Evolutionary conservation across 92 coral and sea anemone genomes (phyloP), one percentile per base, ranked within the genome.

Genomic region (Epizoanthus illoricatus): DNA sequence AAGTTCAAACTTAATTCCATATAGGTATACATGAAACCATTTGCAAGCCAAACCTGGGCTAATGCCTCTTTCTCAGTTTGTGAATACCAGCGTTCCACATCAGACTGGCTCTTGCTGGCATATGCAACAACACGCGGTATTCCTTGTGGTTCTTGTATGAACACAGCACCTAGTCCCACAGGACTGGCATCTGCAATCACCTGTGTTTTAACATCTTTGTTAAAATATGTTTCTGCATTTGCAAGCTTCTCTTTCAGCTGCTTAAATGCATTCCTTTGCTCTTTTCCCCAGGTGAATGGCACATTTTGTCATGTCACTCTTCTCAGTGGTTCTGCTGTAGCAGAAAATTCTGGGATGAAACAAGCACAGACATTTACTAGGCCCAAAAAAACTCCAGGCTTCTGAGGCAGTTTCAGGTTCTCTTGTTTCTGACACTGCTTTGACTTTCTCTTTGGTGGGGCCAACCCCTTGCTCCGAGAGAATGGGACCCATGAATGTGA

Each of bases 11-110:
- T 58, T 23, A 15, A 41, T 69, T 71, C 76, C 84, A 33, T 75
- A 84, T 20, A 84, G 64, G 73, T 75, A 84, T 47, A 84, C 60
- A 21, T 75, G 69, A 24, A 84, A 84, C 40, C 82, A 74, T 28
- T 85, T 71, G 45, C 88, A 79, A 1, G 73, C 75, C 89, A 86
- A 47, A 86, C 85, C 19, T 80, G 82, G 47, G 74, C 83, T 12
- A 71, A 52, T 16, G 74, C 80, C 49, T 79, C 89, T 62, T 76
- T 84, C 68, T 66, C 87, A 28, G 83, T 81, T 40, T 81, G 85
- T 1, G 76, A 68, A 52, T 81, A 81, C 23, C 81, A 5, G 59
- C 81, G 71, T 45, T 84, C 87, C n/a, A 84, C 84, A 3, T 43
- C 82, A 16, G 83, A 55, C 17, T 65, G 54, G 24, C 74, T 49